A percentile compares a stretch with the other conserved stretches of the same genome.
These are phyloP conservation scores for Megaleporinus macrocephalus DNA, from an alignment of 2,113 vertebrate genomes.

Conservation along the genomic window DNA sequence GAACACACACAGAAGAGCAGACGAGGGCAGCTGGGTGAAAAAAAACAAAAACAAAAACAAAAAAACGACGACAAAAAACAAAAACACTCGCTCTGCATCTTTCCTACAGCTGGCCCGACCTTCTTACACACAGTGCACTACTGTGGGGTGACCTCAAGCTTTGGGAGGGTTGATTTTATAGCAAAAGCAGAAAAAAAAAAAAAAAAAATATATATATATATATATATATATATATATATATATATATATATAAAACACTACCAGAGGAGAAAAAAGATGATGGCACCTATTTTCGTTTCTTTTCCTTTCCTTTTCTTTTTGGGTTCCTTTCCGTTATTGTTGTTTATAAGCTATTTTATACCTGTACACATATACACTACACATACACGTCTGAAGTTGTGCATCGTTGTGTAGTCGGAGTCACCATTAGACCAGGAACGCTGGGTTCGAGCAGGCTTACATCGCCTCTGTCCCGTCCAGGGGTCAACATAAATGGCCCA, in stretches of 20 bases:
- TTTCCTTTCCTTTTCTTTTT: constrained; percentile 9
- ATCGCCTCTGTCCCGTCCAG: too few species aligned
- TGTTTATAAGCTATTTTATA: constrained; percentile 85
- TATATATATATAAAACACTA: neutral
- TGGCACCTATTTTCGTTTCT: constrained; percentile 61
- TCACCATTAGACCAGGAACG: too few species aligned
- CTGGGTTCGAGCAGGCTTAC: too few species aligned
- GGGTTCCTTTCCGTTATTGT: constrained; percentile 62
- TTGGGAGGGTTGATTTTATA: constrained; percentile 78
- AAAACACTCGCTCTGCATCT: constrained; percentile 69
- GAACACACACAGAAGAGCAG: constrained; percentile 68
- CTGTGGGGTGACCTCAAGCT: constrained; percentile 77
- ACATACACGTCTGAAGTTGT: neutral
- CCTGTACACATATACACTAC: constrained; percentile 48
- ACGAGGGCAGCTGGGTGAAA: constrained; percentile 65
- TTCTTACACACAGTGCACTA: constrained; percentile 79
- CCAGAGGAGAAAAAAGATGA: constrained; percentile 65
- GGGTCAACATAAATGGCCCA: too few species aligned
- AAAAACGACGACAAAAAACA: too few species aligned
- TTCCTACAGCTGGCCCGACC: constrained; percentile 83
- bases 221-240: constrained; percentile 22
- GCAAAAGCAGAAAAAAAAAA: constrained; percentile 63
- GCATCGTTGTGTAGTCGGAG: too few species aligned
- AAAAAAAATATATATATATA: constrained; percentile 28
- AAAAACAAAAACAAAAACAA: constrained; percentile 1